A percentile compares a stretch with the other conserved stretches of the same genome.
These are phyloP conservation scores for Chiroxiphia lanceolata DNA, from an alignment of 2,797 vertebrate genomes.

Conservation along the genomic window DNA sequence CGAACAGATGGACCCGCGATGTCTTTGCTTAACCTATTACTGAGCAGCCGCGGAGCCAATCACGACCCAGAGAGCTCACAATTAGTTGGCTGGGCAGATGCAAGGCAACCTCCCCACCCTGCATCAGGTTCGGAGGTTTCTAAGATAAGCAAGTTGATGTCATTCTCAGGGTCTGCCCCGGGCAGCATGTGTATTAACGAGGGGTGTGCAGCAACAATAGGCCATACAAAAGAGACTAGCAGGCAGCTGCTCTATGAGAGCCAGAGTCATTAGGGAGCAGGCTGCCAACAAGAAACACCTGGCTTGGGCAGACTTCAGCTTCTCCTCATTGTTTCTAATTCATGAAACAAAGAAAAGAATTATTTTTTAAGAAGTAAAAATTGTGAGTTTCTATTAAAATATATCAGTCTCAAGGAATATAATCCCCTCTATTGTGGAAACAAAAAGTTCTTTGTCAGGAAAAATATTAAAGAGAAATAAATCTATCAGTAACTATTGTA, in stretches of 20 bases:
- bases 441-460: constrained; percentile 33
- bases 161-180: constrained; percentile 79
- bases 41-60: constrained; percentile 79
- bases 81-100: constrained; percentile 83
- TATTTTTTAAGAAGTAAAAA: constrained; percentile 78
- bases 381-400: constrained; percentile 66
- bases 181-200: constrained; percentile 87
- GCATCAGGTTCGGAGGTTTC: constrained; percentile 81
- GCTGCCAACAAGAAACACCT: constrained; percentile 86
- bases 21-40: constrained; percentile 84
- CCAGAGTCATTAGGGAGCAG: constrained; percentile 82
- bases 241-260: constrained; percentile 90
- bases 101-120: constrained; percentile 79
- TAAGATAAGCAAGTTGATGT: constrained; percentile 86
- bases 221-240: constrained; percentile 84
- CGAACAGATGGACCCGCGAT: constrained; percentile 87
- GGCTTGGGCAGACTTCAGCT: constrained; percentile 79
- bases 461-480: constrained; percentile 53
- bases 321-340: constrained; percentile 77
- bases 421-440: not conserved
- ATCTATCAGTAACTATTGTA: constrained; percentile 48
- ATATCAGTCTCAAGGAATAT: not conserved
- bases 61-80: constrained; percentile 73
- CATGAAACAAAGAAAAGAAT: constrained; percentile 79
- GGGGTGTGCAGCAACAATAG: constrained; percentile 87